phyloP scores from a whole-genome alignment of 92 coral and sea anemone species.

The Heliopora coerulea region DNA sequence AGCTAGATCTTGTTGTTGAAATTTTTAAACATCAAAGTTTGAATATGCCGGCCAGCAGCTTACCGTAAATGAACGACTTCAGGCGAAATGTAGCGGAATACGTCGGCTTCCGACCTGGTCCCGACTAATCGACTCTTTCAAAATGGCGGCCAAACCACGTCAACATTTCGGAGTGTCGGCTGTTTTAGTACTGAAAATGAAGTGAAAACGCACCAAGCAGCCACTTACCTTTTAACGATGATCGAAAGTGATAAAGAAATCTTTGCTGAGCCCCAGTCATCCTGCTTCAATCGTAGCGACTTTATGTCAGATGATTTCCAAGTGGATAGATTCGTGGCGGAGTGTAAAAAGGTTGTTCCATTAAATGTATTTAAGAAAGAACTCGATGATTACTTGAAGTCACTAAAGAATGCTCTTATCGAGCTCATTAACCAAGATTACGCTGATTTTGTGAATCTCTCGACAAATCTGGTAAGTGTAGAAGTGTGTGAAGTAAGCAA shows the following conservation, averaged over 20 bases:
- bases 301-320: constrained; percentile 82
- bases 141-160: constrained; percentile 86
- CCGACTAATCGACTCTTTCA: constrained; percentile 59
- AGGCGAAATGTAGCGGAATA: constrained; percentile 32
- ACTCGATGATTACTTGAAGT: constrained; percentile 86
- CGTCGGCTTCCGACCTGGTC: constrained; percentile 44
- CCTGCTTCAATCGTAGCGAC: constrained; percentile 82
- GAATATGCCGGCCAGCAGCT: constrained; percentile 14
- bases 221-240: not conserved
- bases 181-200: not conserved
- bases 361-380: constrained; percentile 75
- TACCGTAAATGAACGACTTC: not conserved
- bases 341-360: constrained; percentile 76
- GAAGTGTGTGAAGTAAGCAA: no score
- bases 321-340: constrained; percentile 84
- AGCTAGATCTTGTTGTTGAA: not conserved
- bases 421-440: constrained; percentile 98
- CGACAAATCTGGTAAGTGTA: constrained; percentile 88
- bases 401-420: constrained; percentile 86
- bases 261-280: constrained; percentile 62
- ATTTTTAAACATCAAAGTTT: not conserved
- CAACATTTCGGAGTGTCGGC: constrained; percentile 15
- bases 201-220: not conserved
- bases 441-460: constrained; percentile 96
- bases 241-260: constrained; percentile 37